A percentile compares a stretch with the other conserved stretches of the same genome.
Conservation (phyloP, 1,140 invertebrate genomes). For the Drosophila melanica region DNA sequence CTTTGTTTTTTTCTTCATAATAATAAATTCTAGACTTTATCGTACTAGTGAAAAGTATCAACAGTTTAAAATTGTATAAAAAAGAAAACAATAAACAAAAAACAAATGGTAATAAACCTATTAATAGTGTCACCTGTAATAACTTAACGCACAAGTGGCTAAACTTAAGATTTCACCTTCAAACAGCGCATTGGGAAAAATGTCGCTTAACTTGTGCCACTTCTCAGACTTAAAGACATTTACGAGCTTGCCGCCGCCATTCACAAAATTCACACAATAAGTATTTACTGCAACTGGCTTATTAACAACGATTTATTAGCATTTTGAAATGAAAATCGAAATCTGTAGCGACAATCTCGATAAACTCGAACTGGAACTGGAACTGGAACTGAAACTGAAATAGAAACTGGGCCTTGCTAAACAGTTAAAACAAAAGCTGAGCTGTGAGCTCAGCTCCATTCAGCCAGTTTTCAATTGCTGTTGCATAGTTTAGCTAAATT, state of each 20-base stretch:
- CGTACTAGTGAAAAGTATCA: not conserved
- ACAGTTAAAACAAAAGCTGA: constrained; percentile 30
- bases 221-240: constrained; percentile 45
- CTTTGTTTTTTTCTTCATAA: no score
- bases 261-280: constrained; percentile 54
- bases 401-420: constrained; percentile 13
- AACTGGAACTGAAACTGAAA: constrained; percentile 26
- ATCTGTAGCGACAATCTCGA: constrained; percentile 72
- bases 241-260: constrained; percentile 12
- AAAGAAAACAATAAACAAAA: not conserved
- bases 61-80: not conserved
- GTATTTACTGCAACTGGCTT: constrained; percentile 62
- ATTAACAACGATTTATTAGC: constrained; percentile 66
- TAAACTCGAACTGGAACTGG: constrained; percentile 49
- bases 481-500: constrained; percentile 40
- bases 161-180: constrained; percentile 39
- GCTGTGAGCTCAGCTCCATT: constrained; percentile 41
- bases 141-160: not conserved
- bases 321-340: constrained; percentile 66
- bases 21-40: no score
- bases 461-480: constrained; percentile 43
- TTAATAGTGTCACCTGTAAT: not conserved
- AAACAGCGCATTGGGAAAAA: constrained; percentile 17
- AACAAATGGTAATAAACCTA: not conserved
- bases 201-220: constrained; percentile 52